Base-by-base conservation (phyloP, 2,888 invertebrate genomes). In the Amitus sp. region DNA sequence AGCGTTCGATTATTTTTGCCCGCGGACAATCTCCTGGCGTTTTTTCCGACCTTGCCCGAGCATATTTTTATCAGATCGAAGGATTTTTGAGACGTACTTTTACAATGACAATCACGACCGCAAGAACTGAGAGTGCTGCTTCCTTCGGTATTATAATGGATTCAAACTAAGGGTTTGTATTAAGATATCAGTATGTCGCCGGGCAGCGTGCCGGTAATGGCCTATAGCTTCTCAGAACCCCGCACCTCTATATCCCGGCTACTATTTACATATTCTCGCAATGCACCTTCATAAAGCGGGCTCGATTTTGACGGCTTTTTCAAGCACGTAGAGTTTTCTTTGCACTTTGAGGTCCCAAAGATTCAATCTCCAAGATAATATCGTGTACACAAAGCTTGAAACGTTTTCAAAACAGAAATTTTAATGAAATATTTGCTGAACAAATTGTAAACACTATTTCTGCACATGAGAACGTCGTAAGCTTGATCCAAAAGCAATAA, bases 121-220 rank as follows among this genome's bases (percentile, higher is more conserved):
- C 49, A 34, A 47, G 54, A 27, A 46, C 39, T 28, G 49, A 30
- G 54, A 50, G 46, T 51, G 60, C 39, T 52, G 61, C 57, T 63
- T 59, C 51, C 61, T 68, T 69, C 68, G 72, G 75, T 74, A 77
- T 77, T 79, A 77, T 80, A 80, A 80, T 80, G 79, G 79, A 80
- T 80, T 79, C 79, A 75, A 78, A 75, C 79, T 77, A 80, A 80
- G 74, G 75, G 69, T 63, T 77, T 73, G 77, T 80, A 82, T 82
- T 81, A 78, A 82, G 81, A 82, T 81, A 82, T 81, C 80, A 80
- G 80, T 77, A 79, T 76, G 77, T 77, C 76, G 71, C 71, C 71
- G 69, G 71, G 74, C 72, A 74, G n/a, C n/a, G n/a, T n/a, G n/a
- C 74, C 72, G 70, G 79, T 80, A 80, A 80, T 80, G 79, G 79